Base-by-base conservation (phyloP, 2,797 vertebrate genomes). In the Falco naumanni region DNA sequence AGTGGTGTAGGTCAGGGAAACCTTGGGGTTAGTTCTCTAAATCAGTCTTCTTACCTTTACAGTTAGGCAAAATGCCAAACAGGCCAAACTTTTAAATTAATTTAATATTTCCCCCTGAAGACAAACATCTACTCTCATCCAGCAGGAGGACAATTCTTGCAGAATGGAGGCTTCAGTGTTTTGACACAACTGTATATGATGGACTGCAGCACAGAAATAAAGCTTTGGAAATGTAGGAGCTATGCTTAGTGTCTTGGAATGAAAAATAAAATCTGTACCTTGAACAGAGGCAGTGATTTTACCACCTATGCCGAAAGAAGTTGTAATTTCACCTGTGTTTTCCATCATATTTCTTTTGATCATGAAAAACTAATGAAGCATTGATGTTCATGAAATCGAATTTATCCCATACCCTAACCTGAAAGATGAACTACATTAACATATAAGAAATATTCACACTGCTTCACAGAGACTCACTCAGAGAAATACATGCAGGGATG, bases 261-360 rank as follows among this genome's bases (percentile, higher is more conserved):
- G 66, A 94, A 96, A 96, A 96, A 96, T 87, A 93, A 87, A 90
- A 93, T 91, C 56, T 87, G 51, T 91, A 65, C 80, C 82, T 94
- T 11, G 16, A 90, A 84, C 25, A 63, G 34, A 95, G 91, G 68
- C 91, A 81, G 41, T 37, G 83, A 94, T 96, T 93, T 94, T 94
- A 95, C 96, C 90, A 96, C 89, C 94, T 91, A 64, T 90, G 57
- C 41, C 85, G 91, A 91, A 13, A 8, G 17, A 92, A 95, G 54
- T 60, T 4, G 68, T 56, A 60, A 79, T 96, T 96, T 92, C 72
- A 87, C 47, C 50, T 85, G 13, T 85, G 76, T 95, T 95, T 68
- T 74, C 39, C 33, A 37, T 3, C 4, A 2, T 79, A 91, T 76
- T 84, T 86, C 25, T 76, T 94, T 51, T 82, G 39, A 85, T 53